A percentile compares a stretch with the other conserved stretches of the same genome.
Conservation (phyloP, 1,140 invertebrate species). For the Hormaphis cornu region DNA sequence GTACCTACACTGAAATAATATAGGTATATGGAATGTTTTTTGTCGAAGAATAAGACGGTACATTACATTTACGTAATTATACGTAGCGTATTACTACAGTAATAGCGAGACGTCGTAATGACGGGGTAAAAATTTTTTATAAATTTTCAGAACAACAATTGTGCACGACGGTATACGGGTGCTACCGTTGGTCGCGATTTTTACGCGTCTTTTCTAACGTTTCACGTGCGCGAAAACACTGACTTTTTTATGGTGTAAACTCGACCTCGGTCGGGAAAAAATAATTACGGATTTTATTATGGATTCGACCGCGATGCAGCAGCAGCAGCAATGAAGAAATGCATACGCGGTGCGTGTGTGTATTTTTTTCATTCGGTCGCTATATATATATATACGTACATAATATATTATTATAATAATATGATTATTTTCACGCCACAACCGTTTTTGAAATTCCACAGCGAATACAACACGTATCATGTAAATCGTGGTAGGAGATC, state of each 20-base stretch:
- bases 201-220: no score
- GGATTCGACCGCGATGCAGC: no score
- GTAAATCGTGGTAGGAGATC: slow-evolving; percentile 12
- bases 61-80: no score
- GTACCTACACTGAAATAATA: neutral
- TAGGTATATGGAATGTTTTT: neutral
- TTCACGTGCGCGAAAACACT: no score
- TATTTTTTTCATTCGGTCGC: neutral
- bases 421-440: slow-evolving; percentile 16
- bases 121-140: no score
- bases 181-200: neutral
- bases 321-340: no score
- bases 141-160: neutral
- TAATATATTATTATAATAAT: neutral
- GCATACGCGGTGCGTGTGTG: no score
- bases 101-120: no score
- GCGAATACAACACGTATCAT: neutral
- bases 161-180: neutral
- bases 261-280: neutral
- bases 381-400: no score
- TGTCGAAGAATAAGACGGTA: no score
- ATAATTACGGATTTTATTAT: no score
- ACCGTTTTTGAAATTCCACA: slow-evolving; percentile 10
- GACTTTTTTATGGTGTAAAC: neutral
- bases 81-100: no score